These are phyloP conservation scores for Leptodactylus fuscus DNA, from an alignment of 2,113 vertebrate species.

Conservation along the genomic window DNA sequence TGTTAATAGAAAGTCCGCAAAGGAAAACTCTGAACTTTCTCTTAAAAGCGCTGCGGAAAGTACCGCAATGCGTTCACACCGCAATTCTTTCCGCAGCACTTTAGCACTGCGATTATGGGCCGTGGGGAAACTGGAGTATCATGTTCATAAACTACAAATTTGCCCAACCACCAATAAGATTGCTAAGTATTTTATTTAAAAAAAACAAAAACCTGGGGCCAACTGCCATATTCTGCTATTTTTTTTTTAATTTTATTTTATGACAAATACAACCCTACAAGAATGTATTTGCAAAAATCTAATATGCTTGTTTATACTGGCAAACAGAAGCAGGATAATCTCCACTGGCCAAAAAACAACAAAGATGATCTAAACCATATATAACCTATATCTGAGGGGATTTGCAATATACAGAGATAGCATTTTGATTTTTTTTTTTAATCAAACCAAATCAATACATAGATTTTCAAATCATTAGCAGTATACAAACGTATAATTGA, in stretches of 20 bases:
- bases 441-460: slow-evolving; percentile 13
- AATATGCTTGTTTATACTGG: background rate
- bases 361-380: background rate
- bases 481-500: background rate
- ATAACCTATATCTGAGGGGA: background rate
- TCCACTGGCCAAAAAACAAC: background rate
- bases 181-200: background rate
- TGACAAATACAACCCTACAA: background rate
- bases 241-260: background rate
- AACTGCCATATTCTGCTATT: background rate
- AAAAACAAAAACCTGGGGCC: background rate
- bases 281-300: background rate
- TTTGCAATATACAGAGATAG: background rate
- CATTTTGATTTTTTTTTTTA: background rate
- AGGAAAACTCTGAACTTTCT: no score
- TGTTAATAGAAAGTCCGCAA: no score
- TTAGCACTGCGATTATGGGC: no score
- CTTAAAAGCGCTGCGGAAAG: no score
- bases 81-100: no score
- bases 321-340: background rate
- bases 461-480: background rate
- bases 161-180: background rate
- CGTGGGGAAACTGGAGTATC: no score
- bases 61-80: no score
- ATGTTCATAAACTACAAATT: background rate